Evolutionary conservation across 2,797 vertebrate genomes (phyloP).

Genomic region (Mormyrus proboscirostris): DNA sequence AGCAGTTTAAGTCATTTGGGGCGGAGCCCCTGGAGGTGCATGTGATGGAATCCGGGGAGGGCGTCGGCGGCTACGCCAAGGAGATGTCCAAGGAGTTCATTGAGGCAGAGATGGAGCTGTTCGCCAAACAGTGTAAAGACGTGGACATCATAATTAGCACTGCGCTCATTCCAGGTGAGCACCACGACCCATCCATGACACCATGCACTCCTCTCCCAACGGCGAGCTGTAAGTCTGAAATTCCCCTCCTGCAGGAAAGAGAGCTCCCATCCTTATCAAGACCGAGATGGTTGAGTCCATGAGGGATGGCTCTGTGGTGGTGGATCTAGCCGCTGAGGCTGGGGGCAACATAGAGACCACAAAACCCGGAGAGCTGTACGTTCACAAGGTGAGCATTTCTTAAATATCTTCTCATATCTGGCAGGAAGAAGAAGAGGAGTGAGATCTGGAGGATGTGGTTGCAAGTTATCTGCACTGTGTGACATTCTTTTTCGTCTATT

Average conservation of each 20-base stretch:
- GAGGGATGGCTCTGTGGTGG: constrained; percentile 58
- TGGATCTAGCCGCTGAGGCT: constrained; percentile 60
- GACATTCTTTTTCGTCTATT: constrained; percentile 13
- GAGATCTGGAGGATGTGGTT: constrained; percentile 17
- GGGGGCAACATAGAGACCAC: constrained; percentile 65
- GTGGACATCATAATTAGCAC: constrained; percentile 61
- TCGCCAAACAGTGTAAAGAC: constrained; percentile 62
- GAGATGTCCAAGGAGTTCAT: constrained; percentile 69
- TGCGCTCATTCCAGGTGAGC: constrained; percentile 61
- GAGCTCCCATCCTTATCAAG: constrained; percentile 54
- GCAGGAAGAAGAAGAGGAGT: neutral
- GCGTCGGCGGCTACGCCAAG: constrained; percentile 66
- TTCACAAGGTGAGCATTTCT: constrained; percentile 48
- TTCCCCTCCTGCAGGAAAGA: constrained; percentile 41
- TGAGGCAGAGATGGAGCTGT: constrained; percentile 64
- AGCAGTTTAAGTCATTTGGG: constrained; percentile 70
- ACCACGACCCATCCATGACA: neutral
- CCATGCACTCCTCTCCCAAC: neutral
- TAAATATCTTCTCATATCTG: neutral
- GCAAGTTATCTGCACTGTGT: neutral
- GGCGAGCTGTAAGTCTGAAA: neutral
- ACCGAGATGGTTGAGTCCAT: constrained; percentile 56
- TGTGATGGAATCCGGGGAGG: constrained; percentile 60
- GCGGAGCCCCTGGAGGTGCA: constrained; percentile 62
- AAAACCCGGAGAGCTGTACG: constrained; percentile 45